A percentile compares a stretch with the other conserved stretches of the same genome.
These are phyloP conservation scores for Listronotus oregonensis DNA, from an alignment of 1,140 invertebrate species.

Conservation along the genomic window DNA sequence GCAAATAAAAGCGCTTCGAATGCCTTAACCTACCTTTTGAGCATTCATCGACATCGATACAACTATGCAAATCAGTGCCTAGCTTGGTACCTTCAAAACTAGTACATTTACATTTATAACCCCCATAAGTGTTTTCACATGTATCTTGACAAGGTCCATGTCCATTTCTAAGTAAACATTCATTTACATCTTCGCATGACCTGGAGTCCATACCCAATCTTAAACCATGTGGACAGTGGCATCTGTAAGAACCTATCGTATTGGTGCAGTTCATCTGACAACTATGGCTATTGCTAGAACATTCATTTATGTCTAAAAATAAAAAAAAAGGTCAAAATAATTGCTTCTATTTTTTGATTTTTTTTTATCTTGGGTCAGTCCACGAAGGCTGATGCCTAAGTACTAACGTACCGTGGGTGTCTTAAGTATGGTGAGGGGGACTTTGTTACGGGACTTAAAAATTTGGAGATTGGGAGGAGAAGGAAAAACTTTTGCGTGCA, in stretches of 20 bases:
- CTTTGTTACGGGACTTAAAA: too few relatives aligned
- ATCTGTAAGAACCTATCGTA: conserved; percentile 69
- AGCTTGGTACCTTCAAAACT: conserved; percentile 61
- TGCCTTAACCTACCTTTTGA: conserved; percentile 1
- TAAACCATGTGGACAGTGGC: conserved; percentile 76
- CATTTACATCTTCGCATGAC: conserved; percentile 74
- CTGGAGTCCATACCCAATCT: conserved; percentile 62
- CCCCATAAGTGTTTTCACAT: conserved; percentile 64
- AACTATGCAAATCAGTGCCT: conserved; percentile 56
- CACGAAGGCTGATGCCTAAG: too few relatives aligned
- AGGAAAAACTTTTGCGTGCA: too few relatives aligned
- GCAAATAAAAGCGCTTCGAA: too few relatives aligned
- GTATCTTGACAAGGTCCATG: conserved; percentile 70
- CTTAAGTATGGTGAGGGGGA: too few relatives aligned
- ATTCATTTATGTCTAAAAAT: conserved; percentile 71
- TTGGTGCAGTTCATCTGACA: conserved; percentile 70
- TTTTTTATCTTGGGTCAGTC: too few relatives aligned
- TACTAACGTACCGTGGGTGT: too few relatives aligned
- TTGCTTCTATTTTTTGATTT: too few relatives aligned
- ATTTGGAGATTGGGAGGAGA: too few relatives aligned
- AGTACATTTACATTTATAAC: conserved; percentile 39
- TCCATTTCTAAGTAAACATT: conserved; percentile 73
- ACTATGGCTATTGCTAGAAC: conserved; percentile 60
- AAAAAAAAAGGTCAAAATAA: too few relatives aligned
- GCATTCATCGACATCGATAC: conserved; percentile 51